These are phyloP conservation scores for Lobophora halterata DNA, from an alignment of 2,888 invertebrate species.

Conservation along the genomic window DNA sequence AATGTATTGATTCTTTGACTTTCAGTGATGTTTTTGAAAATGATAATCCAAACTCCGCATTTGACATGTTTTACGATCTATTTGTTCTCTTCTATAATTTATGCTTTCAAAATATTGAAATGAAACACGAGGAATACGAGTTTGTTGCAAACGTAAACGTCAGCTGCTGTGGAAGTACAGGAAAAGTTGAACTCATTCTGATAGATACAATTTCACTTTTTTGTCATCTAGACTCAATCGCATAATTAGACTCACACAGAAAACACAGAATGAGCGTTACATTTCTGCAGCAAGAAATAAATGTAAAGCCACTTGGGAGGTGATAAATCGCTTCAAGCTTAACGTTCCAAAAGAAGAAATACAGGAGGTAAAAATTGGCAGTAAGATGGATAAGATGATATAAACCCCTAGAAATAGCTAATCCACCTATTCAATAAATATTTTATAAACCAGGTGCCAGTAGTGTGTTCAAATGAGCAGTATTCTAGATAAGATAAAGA, in stretches of 20 bases:
- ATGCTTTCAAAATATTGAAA: conserved; percentile 7
- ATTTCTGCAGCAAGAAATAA: conserved; percentile 6
- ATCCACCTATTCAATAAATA: conserved; percentile 11
- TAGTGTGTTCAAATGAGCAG: neutral
- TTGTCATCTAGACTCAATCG: neutral
- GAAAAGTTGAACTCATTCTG: neutral
- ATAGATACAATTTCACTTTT: neutral
- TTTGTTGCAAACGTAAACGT: conserved; percentile 3
- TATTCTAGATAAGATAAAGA: no score
- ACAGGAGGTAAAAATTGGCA: neutral
- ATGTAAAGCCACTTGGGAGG: conserved; percentile 6
- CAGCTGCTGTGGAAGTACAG: conserved; percentile 6
- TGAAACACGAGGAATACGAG: conserved; percentile 1
- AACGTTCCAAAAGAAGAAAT: conserved; percentile 7
- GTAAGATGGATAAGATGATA: neutral
- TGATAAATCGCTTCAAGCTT: conserved; percentile 4
- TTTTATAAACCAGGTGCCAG: conserved; percentile 1
- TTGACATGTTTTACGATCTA: no score
- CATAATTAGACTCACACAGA: conserved; percentile 8
- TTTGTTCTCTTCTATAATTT: conserved; percentile 4
- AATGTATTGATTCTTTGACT: neutral
- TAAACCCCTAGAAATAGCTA: conserved; percentile 6
- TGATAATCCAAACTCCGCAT: neutral
- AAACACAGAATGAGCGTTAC: conserved; percentile 5
- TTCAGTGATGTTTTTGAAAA: neutral